These are phyloP conservation scores for Apotomis betuletana DNA, from an alignment of 2,888 invertebrate species.

Conservation along the genomic window DNA sequence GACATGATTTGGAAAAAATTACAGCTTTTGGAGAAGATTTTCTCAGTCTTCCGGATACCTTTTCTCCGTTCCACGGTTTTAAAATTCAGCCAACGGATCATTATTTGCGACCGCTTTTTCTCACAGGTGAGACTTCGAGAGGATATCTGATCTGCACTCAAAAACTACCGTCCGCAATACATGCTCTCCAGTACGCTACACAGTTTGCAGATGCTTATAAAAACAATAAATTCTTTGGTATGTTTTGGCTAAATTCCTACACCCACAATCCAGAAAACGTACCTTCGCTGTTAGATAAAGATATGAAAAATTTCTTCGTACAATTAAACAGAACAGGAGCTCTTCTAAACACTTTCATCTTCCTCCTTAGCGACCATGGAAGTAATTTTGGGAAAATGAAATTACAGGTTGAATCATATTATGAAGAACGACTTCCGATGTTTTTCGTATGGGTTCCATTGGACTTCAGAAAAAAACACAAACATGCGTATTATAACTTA, in stretches of 20 bases:
- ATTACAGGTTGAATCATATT: conserved; percentile 87
- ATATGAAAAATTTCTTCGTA: conserved; percentile 81
- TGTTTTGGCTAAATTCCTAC: conserved; percentile 90
- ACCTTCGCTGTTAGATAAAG: conserved; percentile 85
- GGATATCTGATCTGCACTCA: conserved; percentile 69
- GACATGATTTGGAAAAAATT: conserved; percentile 90
- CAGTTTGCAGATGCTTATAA: conserved; percentile 85
- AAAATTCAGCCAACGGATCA: conserved; percentile 89
- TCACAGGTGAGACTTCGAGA: conserved; percentile 83
- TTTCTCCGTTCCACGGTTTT: conserved; percentile 84
- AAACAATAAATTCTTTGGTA: conserved; percentile 85
- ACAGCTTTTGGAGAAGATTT: conserved; percentile 92
- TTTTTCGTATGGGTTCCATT: conserved; percentile 87
- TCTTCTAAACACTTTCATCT: conserved; percentile 85
- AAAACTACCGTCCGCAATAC: conserved; percentile 84
- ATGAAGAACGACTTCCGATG: conserved; percentile 90
- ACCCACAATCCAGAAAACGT: conserved; percentile 87
- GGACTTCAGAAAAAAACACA: conserved; percentile 81
- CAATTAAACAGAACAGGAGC: conserved; percentile 79
- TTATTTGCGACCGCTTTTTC: conserved; percentile 88
- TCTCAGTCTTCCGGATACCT: conserved; percentile 86
- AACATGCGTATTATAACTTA: conserved; percentile 82
- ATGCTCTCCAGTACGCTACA: conserved; percentile 86
- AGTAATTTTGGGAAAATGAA: conserved; percentile 87
- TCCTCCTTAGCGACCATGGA: conserved; percentile 91